Conservation (phyloP, 2,113 vertebrate species). For the Varanus salvator region DNA sequence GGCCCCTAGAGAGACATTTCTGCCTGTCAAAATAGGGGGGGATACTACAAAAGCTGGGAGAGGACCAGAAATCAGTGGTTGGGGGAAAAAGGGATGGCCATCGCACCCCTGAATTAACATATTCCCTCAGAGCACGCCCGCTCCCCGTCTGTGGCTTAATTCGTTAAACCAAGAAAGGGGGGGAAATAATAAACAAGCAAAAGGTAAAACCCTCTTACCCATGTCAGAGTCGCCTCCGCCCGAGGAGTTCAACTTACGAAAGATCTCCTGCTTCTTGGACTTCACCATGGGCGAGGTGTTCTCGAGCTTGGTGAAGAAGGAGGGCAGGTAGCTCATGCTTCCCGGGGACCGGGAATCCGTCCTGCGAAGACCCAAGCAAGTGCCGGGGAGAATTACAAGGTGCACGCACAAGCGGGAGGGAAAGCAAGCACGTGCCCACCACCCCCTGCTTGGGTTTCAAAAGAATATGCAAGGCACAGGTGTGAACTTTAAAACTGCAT, state of each 20-base stretch:
- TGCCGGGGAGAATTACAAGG: background rate
- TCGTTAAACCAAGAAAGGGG: background rate
- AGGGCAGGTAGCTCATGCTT: conserved; percentile 91
- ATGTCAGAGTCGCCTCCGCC: conserved; percentile 95
- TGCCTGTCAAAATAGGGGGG: no score
- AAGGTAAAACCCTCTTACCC: conserved; percentile 85
- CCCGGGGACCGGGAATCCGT: conserved; percentile 94
- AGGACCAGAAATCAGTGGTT: no score
- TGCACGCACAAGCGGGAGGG: no score
- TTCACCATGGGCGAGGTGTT: conserved; percentile 97
- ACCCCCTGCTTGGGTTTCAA: background rate
- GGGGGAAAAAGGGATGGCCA: no score
- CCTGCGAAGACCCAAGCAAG: conserved; percentile 74
- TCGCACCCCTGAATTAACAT: no score
- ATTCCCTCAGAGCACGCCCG: no score
- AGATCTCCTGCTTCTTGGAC: conserved; percentile 99
- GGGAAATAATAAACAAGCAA: conserved; percentile 29
- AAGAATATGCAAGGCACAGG: no score
- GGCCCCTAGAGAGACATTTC: no score
- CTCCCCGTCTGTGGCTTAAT: background rate
- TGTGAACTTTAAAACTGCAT: no score
- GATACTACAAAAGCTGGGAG: no score
- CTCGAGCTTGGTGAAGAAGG: conserved; percentile 98
- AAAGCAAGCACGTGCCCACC: accelerated
- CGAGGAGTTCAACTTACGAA: conserved; percentile 98